These are phyloP conservation scores for Oceanites oceanicus DNA, from an alignment of 2,113 vertebrate species.

Conservation along the genomic window DNA sequence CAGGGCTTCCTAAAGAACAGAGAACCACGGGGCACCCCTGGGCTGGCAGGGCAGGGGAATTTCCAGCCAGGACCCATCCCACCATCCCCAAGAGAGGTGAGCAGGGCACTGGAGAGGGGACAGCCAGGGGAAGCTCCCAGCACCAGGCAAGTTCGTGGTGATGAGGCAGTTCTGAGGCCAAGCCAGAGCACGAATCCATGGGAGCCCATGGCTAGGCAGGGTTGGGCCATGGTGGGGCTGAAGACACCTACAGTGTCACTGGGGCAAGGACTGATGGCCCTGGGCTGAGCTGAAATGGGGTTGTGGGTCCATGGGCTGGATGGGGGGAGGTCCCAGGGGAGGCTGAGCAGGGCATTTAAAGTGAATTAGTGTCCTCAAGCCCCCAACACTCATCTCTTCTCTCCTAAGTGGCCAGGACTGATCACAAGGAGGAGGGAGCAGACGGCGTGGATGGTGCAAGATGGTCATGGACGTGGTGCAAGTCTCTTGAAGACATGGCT, in stretches of 20 bases:
- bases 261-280: background rate
- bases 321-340: background rate
- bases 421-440: background rate
- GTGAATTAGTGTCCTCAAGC: background rate
- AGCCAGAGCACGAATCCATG: background rate
- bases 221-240: background rate
- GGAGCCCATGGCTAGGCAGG: background rate
- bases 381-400: background rate
- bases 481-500: background rate
- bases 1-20: background rate
- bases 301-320: background rate
- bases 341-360: background rate
- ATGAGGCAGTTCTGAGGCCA: background rate
- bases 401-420: background rate
- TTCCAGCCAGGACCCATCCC: background rate
- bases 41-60: background rate
- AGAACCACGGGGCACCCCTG: background rate
- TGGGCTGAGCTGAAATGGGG: background rate
- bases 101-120: background rate
- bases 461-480: no score
- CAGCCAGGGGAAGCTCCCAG: background rate
- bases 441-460: background rate
- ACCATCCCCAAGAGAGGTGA: background rate
- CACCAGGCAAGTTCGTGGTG: background rate
- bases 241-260: rapidly evolving